These are phyloP conservation scores for Patella caerulea DNA, from an alignment of 2,888 invertebrate species.

Conservation along the genomic window DNA sequence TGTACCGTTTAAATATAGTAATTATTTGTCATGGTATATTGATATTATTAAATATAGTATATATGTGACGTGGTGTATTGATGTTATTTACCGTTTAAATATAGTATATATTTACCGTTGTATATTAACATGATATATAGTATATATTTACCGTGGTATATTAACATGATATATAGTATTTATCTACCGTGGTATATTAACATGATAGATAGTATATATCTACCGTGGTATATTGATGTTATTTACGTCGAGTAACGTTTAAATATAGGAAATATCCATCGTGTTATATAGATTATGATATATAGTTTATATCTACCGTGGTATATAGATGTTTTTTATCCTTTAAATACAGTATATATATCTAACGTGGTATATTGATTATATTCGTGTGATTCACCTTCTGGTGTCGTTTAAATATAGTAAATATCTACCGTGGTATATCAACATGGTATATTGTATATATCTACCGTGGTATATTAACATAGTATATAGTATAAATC, in stretches of 20 bases:
- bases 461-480: neutral
- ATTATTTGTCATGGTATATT: neutral
- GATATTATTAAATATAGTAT: neutral
- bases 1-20: neutral
- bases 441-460: neutral
- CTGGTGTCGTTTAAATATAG: neutral
- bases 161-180: neutral
- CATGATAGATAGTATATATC: neutral
- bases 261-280: neutral
- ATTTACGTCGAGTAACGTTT: neutral
- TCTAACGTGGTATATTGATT: neutral
- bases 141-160: neutral
- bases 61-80: neutral
- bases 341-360: neutral
- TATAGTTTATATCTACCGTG: neutral
- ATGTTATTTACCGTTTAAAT: neutral
- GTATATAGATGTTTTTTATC: no score
- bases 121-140: neutral
- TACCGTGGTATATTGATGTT: neutral
- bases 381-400: neutral
- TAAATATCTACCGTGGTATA: neutral
- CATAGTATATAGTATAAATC: neutral
- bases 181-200: neutral
- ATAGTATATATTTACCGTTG: neutral
- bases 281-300: neutral